These are phyloP conservation scores for Homalodisca vitripennis DNA, from an alignment of 1,140 invertebrate genomes.

Conservation along the genomic window DNA sequence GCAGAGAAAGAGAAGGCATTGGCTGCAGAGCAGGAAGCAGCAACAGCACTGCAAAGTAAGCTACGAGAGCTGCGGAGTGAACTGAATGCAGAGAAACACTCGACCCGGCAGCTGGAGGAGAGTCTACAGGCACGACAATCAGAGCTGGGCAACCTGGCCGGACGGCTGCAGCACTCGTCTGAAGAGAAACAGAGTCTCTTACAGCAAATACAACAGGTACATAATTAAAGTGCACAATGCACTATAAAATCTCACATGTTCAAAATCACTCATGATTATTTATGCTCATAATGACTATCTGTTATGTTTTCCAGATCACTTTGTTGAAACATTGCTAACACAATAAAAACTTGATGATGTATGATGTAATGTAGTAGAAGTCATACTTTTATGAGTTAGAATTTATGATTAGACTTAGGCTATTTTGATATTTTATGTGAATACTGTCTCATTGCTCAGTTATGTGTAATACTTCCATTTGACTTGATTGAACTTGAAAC, in stretches of 20 bases:
- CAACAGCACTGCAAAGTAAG: constrained; percentile 67
- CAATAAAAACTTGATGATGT: too few species aligned
- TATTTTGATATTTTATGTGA: too few species aligned
- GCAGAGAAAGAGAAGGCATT: constrained; percentile 76
- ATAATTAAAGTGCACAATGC: too few species aligned
- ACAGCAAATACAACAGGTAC: constrained; percentile 50
- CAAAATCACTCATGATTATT: constrained; percentile 26
- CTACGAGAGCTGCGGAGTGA: constrained; percentile 74
- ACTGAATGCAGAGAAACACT: constrained; percentile 60
- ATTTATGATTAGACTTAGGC: too few species aligned
- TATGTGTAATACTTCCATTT: too few species aligned
- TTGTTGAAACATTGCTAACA: too few species aligned
- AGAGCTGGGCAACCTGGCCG: constrained; percentile 59
- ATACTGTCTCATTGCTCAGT: too few species aligned
- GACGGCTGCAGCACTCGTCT: constrained; percentile 58
- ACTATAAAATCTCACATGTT: not conserved
- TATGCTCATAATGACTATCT: too few species aligned
- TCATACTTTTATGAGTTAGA: too few species aligned
- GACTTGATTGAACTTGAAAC: too few species aligned
- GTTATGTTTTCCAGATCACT: too few species aligned
- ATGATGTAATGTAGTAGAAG: too few species aligned
- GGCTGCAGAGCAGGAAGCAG: constrained; percentile 67
- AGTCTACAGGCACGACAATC: constrained; percentile 50
- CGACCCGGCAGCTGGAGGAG: constrained; percentile 57
- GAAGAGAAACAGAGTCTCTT: constrained; percentile 53